phyloP scores from a whole-genome alignment of 2,113 vertebrate genomes.

The Cryptotis parvus region DNA sequence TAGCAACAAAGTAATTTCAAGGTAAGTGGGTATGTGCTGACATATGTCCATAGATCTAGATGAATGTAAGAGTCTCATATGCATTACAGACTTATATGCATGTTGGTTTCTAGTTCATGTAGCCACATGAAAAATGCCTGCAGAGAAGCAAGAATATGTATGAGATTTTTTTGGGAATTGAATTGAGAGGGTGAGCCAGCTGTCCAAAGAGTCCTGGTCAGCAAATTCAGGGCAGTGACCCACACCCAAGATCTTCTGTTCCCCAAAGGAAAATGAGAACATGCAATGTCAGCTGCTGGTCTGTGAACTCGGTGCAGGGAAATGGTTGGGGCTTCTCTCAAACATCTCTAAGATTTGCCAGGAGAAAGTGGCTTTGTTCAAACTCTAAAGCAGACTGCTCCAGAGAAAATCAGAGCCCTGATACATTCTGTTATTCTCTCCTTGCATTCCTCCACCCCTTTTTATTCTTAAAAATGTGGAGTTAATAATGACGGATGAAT shows the following conservation, averaged over 20 bases:
- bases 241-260: not conserved
- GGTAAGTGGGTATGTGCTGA: not conserved
- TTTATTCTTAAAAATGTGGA: not conserved
- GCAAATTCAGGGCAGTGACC: not conserved
- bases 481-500: no score
- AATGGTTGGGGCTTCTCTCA: not conserved
- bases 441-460: not conserved
- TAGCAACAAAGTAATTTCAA: not conserved
- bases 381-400: not conserved
- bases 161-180: not conserved
- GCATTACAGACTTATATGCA: not conserved
- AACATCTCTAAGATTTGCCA: not conserved
- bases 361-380: constrained; percentile 27
- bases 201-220: not conserved
- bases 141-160: not conserved
- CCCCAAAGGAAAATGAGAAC: not conserved
- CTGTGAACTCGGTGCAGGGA: not conserved
- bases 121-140: not conserved
- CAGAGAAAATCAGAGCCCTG: not conserved
- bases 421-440: not conserved
- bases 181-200: not conserved
- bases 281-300: not conserved
- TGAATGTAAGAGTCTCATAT: not conserved
- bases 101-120: not conserved
- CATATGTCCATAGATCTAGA: no score